These are phyloP conservation scores for Aurelia sp. DNA, from an alignment of 30 jellyfish, hydroid and myxozoan species.

Conservation along the genomic window DNA sequence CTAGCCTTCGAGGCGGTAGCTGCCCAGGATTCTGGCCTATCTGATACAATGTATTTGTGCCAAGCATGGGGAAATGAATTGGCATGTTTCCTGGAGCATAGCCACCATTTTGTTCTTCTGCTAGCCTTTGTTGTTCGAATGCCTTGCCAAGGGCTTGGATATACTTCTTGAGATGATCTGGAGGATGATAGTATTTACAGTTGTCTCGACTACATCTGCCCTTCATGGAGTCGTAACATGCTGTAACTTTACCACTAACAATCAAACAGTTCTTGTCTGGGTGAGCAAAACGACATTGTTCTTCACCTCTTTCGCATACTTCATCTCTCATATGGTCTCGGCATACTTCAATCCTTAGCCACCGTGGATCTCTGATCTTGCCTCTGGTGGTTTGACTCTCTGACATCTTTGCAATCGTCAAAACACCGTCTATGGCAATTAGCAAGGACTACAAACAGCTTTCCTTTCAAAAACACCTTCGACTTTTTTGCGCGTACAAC, in stretches of 20 bases:
- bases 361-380: constrained; percentile 70
- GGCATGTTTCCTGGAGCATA: constrained; percentile 14
- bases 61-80: constrained; percentile 22
- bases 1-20: constrained; percentile 58
- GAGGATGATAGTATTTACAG: constrained; percentile 73
- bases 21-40: constrained; percentile 3
- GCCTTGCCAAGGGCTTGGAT: constrained; percentile 74
- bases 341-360: constrained; percentile 70
- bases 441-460: background rate
- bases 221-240: constrained; percentile 64
- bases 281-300: constrained; percentile 67
- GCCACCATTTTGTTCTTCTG: constrained; percentile 50
- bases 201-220: constrained; percentile 63
- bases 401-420: background rate
- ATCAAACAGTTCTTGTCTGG: constrained; percentile 50
- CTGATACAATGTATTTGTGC: constrained; percentile 19
- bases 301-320: constrained; percentile 55
- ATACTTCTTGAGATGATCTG: constrained; percentile 51
- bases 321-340: constrained; percentile 63
- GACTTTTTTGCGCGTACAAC: background rate
- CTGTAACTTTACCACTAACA: constrained; percentile 54
- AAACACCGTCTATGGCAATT: background rate
- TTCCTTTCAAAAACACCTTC: background rate
- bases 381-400: constrained; percentile 36
- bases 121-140: constrained; percentile 61